Evolutionary conservation across 1,140 invertebrate species (phyloP).

Genomic region (Magallana gigas): DNA sequence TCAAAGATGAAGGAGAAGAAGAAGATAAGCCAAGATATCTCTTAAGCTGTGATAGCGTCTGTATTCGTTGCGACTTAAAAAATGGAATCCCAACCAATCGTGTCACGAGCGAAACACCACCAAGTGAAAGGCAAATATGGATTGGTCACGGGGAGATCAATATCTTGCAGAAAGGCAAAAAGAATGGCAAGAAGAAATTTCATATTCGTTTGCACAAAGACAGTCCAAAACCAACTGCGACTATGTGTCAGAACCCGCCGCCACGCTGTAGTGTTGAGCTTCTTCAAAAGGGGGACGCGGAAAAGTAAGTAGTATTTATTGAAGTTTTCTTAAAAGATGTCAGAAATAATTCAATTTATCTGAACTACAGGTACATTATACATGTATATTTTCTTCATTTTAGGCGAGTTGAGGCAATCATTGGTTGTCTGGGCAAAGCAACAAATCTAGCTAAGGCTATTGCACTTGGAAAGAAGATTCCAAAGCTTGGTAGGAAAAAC

Average conservation of each 20-base stretch:
- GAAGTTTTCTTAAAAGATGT: neutral
- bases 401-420: slow-evolving; percentile 53
- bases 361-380: no score
- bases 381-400: neutral
- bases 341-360: no score
- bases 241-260: neutral
- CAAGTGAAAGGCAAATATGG: slow-evolving; percentile 40
- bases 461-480: slow-evolving; percentile 43
- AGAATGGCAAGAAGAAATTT: slow-evolving; percentile 43
- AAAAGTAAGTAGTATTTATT: slow-evolving; percentile 29
- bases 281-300: slow-evolving; percentile 1
- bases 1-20: slow-evolving; percentile 29
- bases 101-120: neutral
- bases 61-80: slow-evolving; percentile 28
- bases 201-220: slow-evolving; percentile 40
- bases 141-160: slow-evolving; percentile 47
- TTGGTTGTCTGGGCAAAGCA: slow-evolving; percentile 44
- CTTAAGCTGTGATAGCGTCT: slow-evolving; percentile 43
- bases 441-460: slow-evolving; percentile 48
- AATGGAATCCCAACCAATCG: neutral
- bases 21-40: slow-evolving; percentile 40
- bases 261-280: slow-evolving; percentile 26
- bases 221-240: neutral
- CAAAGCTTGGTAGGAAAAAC: slow-evolving; percentile 37
- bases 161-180: slow-evolving; percentile 46